Conservation (phyloP, 1,140 invertebrate species). For the Helicoverpa zea region DNA sequence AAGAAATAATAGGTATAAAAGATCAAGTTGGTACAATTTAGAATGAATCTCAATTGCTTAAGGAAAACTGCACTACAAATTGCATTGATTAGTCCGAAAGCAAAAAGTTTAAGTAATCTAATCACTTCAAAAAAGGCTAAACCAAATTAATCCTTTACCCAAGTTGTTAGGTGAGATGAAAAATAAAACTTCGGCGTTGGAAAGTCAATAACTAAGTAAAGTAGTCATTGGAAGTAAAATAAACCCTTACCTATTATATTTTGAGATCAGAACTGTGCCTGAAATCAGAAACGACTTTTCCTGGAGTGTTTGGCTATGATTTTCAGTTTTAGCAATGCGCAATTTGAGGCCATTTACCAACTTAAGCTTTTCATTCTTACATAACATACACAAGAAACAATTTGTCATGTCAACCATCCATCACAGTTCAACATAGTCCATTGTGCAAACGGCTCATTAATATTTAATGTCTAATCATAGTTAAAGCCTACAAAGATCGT, state of each 20-base stretch:
- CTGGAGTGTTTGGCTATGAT: not conserved
- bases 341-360: too few species aligned
- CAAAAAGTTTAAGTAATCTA: not conserved
- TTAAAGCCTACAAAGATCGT: not conserved
- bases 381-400: too few species aligned
- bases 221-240: conserved; percentile 19
- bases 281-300: too few species aligned
- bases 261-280: not conserved
- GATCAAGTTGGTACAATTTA: too few species aligned
- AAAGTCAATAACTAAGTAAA: conserved; percentile 5
- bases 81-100: not conserved
- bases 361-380: not conserved
- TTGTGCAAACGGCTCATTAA: conserved; percentile 14
- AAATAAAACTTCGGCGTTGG: conserved; percentile 15
- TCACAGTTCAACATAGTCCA: not conserved
- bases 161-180: conserved; percentile 14
- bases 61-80: not conserved
- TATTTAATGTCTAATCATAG: conserved; percentile 3
- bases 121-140: not conserved
- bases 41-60: not conserved
- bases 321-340: too few species aligned
- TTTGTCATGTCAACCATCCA: not conserved
- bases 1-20: too few species aligned
- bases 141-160: not conserved
- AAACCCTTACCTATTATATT: conserved; percentile 27